Evolutionary conservation across 2,797 vertebrate species (phyloP), one percentile per base, ranked within the genome.

Genomic region (Eulemur albifrons): DNA sequence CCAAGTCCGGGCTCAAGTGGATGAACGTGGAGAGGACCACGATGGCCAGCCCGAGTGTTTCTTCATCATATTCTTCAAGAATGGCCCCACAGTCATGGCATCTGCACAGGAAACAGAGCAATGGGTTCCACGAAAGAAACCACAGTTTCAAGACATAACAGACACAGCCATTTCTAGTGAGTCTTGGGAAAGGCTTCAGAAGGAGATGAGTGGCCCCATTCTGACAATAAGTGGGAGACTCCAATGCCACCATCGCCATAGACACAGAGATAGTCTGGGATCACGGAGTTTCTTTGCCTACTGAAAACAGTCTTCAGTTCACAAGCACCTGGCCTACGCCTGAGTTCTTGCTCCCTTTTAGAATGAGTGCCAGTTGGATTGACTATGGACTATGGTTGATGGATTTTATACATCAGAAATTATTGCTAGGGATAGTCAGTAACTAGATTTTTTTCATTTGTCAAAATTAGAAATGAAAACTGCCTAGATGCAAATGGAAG

Each of bases 21-120:
- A 99, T 99, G 98, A 99, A 99, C 69, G 99, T 99, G 92, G 99
- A 99, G 6, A 99, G 99, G 63, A 99, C 99, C 85, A 99, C 99
- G 40, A 99, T 99, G 1, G 99, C 99, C 9, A 99, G 98, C 83
- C 99, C 99, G 1, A 99, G 98, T 0, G 99, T 99, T 98, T 99
- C 99, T 96, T 99, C 99, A 52, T 99, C 99, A 2, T 99, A 99
- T 96, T 99, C 99, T 98, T 99, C 99, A 92, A 99, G 99, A 90
- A 99, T 98, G 43, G 99, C 99, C 7, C 99, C 99, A 40, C 99
- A 99, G 98, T 99, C 99, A 30, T 99, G 99, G 97, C 99, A 99
- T 97, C 99, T 99, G 97, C 43, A 96, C 94, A 81, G 77, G 81
- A 96, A 69, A 97, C 30, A 54, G 40, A 93, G 30, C 14, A 11